Percentiles rank a stretch among this genome's conserved stretches.
Conservation (phyloP, 2,888 invertebrate genomes). For the Cephus pygmeus region DNA sequence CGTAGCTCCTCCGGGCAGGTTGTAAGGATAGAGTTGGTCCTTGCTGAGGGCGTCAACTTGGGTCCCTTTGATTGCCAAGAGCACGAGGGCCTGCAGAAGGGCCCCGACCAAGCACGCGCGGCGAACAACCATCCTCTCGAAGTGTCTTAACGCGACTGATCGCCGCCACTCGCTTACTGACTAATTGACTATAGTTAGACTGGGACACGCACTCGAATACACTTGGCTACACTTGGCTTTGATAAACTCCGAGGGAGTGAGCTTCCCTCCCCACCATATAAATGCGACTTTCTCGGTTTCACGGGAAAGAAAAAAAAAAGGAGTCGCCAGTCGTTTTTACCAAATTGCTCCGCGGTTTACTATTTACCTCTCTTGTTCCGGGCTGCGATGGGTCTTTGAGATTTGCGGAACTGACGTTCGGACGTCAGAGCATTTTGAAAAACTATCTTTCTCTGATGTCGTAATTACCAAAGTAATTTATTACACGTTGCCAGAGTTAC, state of each 20-base stretch:
- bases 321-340: neutral
- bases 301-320: neutral
- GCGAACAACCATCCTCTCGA: conserved; percentile 55
- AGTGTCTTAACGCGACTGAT: conserved; percentile 56
- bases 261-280: conserved; percentile 19
- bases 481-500: too few relatives aligned
- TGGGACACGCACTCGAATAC: conserved; percentile 17
- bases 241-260: conserved; percentile 38
- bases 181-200: conserved; percentile 43
- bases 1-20: conserved; percentile 33
- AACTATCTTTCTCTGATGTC: too few relatives aligned
- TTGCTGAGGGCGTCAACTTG: conserved; percentile 41
- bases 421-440: too few relatives aligned
- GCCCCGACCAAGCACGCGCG: conserved; percentile 3
- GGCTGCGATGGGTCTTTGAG: too few relatives aligned
- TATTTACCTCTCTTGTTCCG: too few relatives aligned
- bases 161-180: conserved; percentile 25
- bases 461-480: too few relatives aligned
- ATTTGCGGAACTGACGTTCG: too few relatives aligned
- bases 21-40: conserved; percentile 54
- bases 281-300: neutral
- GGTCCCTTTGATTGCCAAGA: conserved; percentile 34
- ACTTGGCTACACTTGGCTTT: conserved; percentile 14
- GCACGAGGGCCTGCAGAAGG: conserved; percentile 28
- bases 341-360: neutral